Evolutionary conservation across 2,113 vertebrate genomes (phyloP).

Genomic region (Mus spicilegus): DNA sequence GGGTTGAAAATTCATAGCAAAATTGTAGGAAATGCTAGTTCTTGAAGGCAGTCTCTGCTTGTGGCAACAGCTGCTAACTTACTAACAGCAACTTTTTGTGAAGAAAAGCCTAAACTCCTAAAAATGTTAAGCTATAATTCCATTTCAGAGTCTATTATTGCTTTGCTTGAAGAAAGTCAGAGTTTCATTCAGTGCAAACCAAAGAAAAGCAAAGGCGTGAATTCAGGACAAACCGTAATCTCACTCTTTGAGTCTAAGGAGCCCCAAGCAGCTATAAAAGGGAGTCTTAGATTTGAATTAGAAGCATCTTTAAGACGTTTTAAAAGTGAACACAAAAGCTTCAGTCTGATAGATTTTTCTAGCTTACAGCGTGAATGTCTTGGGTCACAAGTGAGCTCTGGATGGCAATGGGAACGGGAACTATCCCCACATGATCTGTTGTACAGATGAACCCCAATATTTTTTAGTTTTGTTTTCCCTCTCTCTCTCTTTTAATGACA

Average conservation of each 20-base stretch:
- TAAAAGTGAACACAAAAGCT: neutral
- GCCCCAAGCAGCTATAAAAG: neutral
- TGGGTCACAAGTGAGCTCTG: neutral
- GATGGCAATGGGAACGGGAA: neutral
- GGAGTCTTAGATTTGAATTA: neutral
- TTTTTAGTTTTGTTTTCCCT: neutral
- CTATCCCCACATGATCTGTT: neutral
- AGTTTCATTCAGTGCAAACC: neutral
- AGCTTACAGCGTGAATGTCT: neutral
- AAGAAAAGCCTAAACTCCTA: neutral
- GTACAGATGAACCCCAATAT: neutral
- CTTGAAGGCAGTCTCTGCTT: neutral
- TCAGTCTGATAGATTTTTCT: neutral
- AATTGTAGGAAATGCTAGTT: neutral
- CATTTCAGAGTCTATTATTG: neutral
- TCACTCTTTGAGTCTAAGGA: neutral
- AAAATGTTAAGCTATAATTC: neutral
- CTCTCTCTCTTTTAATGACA: neutral
- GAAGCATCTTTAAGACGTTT: neutral
- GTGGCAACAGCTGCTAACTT: neutral
- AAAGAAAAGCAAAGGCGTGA: neutral
- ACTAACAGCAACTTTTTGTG: neutral
- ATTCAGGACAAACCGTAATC: neutral
- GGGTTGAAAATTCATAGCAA: neutral
- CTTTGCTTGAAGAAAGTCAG: neutral